Evolutionary conservation across 2,797 vertebrate genomes (phyloP), one percentile per base, ranked within the genome.

Genomic region (Danio albolineatus): DNA sequence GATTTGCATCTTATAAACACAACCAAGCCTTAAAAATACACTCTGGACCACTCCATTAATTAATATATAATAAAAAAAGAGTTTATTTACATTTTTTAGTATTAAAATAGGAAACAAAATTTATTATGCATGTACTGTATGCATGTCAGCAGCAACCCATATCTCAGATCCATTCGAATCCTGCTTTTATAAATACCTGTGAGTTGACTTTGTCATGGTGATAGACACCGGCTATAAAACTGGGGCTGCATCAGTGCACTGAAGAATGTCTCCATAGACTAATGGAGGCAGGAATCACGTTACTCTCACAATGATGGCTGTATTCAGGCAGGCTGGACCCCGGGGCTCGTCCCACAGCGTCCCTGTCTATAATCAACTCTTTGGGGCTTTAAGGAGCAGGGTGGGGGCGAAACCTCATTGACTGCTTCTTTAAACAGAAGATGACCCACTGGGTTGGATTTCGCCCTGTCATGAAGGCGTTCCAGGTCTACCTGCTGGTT

Each of bases 351-450:
- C 54, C 62, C 53, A 41, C 38, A 73, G 70, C 48, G 2, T 74
- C 56, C 43, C 41, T 19, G 17, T 76, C 62, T 74, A 48, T 51
- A 60, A 69, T 44, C 53, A 36, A 76, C 75, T 80, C 75, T 76
- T 39, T 16, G 62, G 54, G 74, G 65, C 28, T 66, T 76, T 80
- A 17, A 48, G 28, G n/a, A 78, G 79, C 82, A 62, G 80, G 78
- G 75, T 78, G 80, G 86, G 76, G 81, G 82, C 74, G 57, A 84
- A 83, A 85, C 81, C 76, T 83, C 70, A 76, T 81, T 84, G 82
- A 84, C 62, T 81, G 54, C 65, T 66, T 84, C 79, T 76, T 79
- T 73, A 79, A 81, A 86, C 78, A 84, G 2, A 59, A 49, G 66
- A 67, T 43, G 80, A 82, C 80, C 82, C 44, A 16, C 36, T 0